Evolutionary conservation across 2,888 invertebrate genomes (phyloP).

Genomic region (Metacarcinus magister): DNA sequence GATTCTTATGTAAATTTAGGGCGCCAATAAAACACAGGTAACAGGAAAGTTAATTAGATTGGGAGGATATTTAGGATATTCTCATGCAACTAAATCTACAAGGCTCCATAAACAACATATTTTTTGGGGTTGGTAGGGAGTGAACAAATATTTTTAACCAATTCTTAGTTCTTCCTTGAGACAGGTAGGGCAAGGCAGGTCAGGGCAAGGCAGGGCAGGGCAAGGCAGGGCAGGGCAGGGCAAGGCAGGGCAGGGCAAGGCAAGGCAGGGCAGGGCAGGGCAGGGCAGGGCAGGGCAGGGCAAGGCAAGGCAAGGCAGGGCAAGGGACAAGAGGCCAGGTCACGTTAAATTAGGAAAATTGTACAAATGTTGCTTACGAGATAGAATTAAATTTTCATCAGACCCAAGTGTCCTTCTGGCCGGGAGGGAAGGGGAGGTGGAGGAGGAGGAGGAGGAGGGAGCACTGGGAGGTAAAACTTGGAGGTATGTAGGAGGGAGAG

Average conservation of each 20-base stretch:
- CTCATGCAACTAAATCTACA: neutral
- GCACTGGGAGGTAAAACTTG: neutral
- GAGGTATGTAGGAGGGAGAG: neutral
- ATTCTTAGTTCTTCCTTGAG: neutral
- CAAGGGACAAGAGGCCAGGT: neutral
- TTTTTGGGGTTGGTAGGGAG: neutral
- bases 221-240: neutral
- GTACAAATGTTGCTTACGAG: neutral
- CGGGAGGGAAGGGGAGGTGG: neutral
- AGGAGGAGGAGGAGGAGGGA: neutral
- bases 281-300: neutral
- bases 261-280: too few relatives aligned
- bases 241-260: neutral
- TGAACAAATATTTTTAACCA: neutral
- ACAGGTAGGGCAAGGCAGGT: neutral
- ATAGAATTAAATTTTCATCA: neutral
- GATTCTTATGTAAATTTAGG: neutral
- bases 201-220: too few relatives aligned
- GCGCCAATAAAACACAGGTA: neutral
- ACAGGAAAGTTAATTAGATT: neutral
- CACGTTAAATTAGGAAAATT: constrained; percentile 1
- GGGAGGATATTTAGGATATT: neutral
- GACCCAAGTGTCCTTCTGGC: neutral
- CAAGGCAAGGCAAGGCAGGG: neutral
- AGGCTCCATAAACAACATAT: neutral